These are phyloP conservation scores for Thecophora atra DNA, from an alignment of 2,888 invertebrate species.

Conservation along the genomic window DNA sequence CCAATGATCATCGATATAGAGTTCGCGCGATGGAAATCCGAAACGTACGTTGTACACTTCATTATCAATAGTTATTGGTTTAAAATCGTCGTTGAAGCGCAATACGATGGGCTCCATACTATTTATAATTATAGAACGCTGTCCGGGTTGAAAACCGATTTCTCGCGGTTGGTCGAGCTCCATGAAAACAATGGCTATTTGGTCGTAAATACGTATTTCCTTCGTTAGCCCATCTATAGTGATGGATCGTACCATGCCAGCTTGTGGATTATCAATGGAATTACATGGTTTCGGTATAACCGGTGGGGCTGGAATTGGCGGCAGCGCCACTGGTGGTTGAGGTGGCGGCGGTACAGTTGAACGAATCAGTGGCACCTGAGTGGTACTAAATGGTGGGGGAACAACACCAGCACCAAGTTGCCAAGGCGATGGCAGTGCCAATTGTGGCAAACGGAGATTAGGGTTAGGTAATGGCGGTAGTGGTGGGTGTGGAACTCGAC, in stretches of 20 bases:
- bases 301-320: slow-evolving; percentile 44
- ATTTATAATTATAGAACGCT: slow-evolving; percentile 78
- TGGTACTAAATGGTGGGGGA: slow-evolving; percentile 33
- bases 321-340: slow-evolving; percentile 49
- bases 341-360: slow-evolving; percentile 55
- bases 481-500: slow-evolving; percentile 39
- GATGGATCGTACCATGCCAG: slow-evolving; percentile 80
- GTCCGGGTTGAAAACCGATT: slow-evolving; percentile 85
- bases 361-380: slow-evolving; percentile 31
- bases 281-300: slow-evolving; percentile 59
- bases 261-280: slow-evolving; percentile 69
- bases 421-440: slow-evolving; percentile 51
- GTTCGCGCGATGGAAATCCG: slow-evolving; percentile 90
- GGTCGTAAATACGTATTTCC: slow-evolving; percentile 84
- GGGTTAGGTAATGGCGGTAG: slow-evolving; percentile 38
- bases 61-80: slow-evolving; percentile 78
- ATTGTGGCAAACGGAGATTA: slow-evolving; percentile 39
- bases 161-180: slow-evolving; percentile 87
- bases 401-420: slow-evolving; percentile 44
- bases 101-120: slow-evolving; percentile 76
- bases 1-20: slow-evolving; percentile 88
- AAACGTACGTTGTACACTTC: slow-evolving; percentile 81
- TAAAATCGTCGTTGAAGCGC: slow-evolving; percentile 75
- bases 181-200: slow-evolving; percentile 84
- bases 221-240: slow-evolving; percentile 83